Percentiles rank a stretch among this genome's conserved stretches.
Evolutionary conservation across 2,113 vertebrate genomes (phyloP).

Genomic region (Serinus canaria): DNA sequence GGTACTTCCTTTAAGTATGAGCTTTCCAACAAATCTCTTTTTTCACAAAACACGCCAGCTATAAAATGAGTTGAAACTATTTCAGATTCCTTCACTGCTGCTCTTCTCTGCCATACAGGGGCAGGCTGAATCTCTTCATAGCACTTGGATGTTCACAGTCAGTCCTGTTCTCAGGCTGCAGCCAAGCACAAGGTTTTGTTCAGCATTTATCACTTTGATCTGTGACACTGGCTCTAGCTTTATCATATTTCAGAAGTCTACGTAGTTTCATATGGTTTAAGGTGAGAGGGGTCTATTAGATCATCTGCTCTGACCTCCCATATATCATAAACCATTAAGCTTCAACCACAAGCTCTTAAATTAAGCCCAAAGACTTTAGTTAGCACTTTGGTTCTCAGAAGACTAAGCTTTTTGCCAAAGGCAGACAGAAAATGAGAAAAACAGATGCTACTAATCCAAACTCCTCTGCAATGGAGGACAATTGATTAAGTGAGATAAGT

Average conservation of each 20-base stretch:
- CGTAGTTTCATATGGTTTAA: constrained; percentile 48
- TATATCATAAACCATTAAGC: constrained; percentile 53
- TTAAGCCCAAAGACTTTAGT: constrained; percentile 56
- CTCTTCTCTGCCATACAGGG: background rate
- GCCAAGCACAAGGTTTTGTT: constrained; percentile 36
- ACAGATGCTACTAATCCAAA: constrained; percentile 40
- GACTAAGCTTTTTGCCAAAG: constrained; percentile 44
- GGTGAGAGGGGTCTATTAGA: constrained; percentile 51
- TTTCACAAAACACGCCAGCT: background rate
- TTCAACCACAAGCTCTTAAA: constrained; percentile 49
- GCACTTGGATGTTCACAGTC: background rate
- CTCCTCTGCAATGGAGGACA: constrained; percentile 14
- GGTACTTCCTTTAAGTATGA: background rate
- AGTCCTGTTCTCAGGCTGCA: background rate
- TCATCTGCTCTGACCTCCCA: constrained; percentile 28
- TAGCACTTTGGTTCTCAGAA: constrained; percentile 43
- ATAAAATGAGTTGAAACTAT: background rate
- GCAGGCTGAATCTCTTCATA: background rate
- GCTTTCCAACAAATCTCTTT: background rate
- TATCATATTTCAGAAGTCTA: constrained; percentile 38
- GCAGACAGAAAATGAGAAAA: constrained; percentile 47
- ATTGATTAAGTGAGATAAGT: constrained; percentile 46
- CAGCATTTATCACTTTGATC: constrained; percentile 26
- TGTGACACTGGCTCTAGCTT: constrained; percentile 11
- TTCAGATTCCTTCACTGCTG: background rate